Evolutionary conservation across 2,113 vertebrate genomes (phyloP), one percentile per base, ranked within the genome.

Genomic region (Donacobius atricapilla): DNA sequence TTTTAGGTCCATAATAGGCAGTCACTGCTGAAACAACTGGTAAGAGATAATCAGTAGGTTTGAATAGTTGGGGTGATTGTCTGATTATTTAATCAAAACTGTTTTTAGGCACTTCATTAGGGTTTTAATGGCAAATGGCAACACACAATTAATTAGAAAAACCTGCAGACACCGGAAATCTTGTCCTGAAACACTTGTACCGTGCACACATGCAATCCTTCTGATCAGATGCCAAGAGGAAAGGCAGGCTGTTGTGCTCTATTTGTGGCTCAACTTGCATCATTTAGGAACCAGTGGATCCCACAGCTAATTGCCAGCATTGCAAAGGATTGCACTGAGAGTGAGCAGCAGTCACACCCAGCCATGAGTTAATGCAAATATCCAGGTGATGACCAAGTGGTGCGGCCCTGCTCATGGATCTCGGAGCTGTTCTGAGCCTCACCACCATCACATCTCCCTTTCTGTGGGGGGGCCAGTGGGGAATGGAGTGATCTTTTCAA

Each of bases 81-180:
- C 69, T 95, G 91, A 89, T 95, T 92, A 95, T 60, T 94, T 96
- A 93, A 91, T 83, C 87, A 90, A 92, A 90, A 90, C 69, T 63
- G 58, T 1, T 48, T 77, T 83, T 57, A 90, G 83, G 83, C 66
- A 93, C 75, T 91, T 94, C 87, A 93, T 94, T 91, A 73, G 48
- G 44, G 80, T 58, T 96, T 90, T 73, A 95, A 89, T 78, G 57
- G 78, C 47, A 91, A 93, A 93, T 56, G 57, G 42, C 61, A 90
- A 58, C 70, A 88, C 68, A 83, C 47, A 94, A 96, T 94, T 70
- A 80, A 83, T 79, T 65, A 91, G 80, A 60, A 94, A 94, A 83
- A 77, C 40, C 72, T 96, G 78, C 88, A 73, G 65, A 78, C 5
- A 40, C 24, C 22, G 17, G 69, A 92, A 96, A 92, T 45, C 56